Evolutionary conservation across 2,113 vertebrate genomes (phyloP), one percentile per base, ranked within the genome.

Genomic region (Himantopus leucocephalus): DNA sequence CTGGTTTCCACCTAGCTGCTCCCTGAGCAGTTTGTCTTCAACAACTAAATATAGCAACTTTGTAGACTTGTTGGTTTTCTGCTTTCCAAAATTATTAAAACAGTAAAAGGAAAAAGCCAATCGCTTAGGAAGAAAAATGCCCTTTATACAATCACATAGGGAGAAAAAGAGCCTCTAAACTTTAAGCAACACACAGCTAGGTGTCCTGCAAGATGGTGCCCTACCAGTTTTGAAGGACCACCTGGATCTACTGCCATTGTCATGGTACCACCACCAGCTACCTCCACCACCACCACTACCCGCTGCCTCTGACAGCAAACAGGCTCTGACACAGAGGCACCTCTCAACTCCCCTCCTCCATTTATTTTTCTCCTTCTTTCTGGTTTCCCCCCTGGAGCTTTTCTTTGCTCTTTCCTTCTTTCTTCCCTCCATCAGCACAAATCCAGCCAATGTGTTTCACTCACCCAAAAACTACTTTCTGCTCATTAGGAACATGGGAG

Each of bases 251-350:
- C 11, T 64, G 43, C 48, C 18, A 9, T 8, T 23, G 3, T 21
- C 60, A 41, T 0, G 0, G 43, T 15, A n/a, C 41, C 37, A 53
- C 35, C 53, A 52, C 14, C 77, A 77, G 23, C 35, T 10, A 48
- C 23, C 26, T 68, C n/a, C 56, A 37, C 30, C 29, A 55, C 8
- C 53, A 80, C 4, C 34, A 34, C 2, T 39, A 39, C 9, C 39
- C 10, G 39, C 39, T 18, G 7, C 58, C 30, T 43, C 37, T 55
- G 39, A 21, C 78, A 85, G 30, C 22, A 85, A 26, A 37, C 5
- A 72, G 8, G 6, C 4, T 66, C 43, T 59, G 47, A 24, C 0
- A 0, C 19, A 58, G 41, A 39, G 20, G 8, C 23, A 76, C 6
- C 9, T 35, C 59, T 59, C 34, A 41, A 24, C 77, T 66, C 63